Evolutionary conservation across 1,140 invertebrate genomes (phyloP).

Genomic region (Aradophagus sp.): DNA sequence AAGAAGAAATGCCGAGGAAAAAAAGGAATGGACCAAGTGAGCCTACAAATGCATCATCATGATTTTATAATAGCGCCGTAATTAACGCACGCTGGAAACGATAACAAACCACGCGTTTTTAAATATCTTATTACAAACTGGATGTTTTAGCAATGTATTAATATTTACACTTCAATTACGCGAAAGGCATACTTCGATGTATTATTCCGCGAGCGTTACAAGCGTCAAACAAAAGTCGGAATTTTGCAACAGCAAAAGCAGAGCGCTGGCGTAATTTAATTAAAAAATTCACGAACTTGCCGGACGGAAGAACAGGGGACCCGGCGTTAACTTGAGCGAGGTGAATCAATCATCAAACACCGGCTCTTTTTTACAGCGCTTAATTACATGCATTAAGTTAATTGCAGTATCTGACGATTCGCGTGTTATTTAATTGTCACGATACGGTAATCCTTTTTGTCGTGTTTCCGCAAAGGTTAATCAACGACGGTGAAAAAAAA

Average conservation of each 20-base stretch:
- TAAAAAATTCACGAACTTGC: constrained; percentile 20
- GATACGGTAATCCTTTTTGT: constrained; percentile 13
- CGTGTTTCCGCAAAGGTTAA: no score
- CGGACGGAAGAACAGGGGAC: constrained; percentile 1
- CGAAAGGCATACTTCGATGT: constrained; percentile 14
- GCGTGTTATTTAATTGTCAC: constrained; percentile 40
- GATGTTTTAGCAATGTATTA: constrained; percentile 49
- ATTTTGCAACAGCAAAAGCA: constrained; percentile 1
- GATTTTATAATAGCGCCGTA: constrained; percentile 44
- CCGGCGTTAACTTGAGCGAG: no score
- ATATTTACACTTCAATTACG: constrained; percentile 49
- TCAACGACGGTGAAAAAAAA: not conserved
- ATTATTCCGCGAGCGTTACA: constrained; percentile 35
- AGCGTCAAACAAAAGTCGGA: constrained; percentile 26
- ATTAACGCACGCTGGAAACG: constrained; percentile 39
- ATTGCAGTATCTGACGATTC: constrained; percentile 27
- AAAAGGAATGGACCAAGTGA: constrained; percentile 8
- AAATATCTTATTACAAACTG: constrained; percentile 41
- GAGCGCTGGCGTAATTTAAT: constrained; percentile 15
- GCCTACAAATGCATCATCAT: constrained; percentile 44
- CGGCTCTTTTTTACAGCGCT: constrained; percentile 7
- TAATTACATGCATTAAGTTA: constrained; percentile 38
- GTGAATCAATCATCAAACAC: constrained; percentile 32
- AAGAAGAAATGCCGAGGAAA: constrained; percentile 7
- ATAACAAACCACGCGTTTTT: constrained; percentile 40